Evolutionary conservation across 1,140 invertebrate genomes (phyloP).

Genomic region (Temnothorax nylanderi): DNA sequence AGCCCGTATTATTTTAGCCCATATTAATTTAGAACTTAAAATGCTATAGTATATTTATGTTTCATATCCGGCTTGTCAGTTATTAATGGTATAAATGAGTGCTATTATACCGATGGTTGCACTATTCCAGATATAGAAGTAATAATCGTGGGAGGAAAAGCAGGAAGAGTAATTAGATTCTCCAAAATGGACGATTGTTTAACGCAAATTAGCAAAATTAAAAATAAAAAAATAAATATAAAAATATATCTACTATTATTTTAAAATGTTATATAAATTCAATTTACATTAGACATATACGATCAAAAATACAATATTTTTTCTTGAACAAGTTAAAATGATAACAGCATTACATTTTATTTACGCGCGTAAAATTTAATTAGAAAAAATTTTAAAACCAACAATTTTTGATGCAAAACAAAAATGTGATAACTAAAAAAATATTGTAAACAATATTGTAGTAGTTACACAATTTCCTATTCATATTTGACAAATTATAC

Average conservation of each 20-base stretch:
- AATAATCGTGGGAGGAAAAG: conserved; percentile 29
- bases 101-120: conserved; percentile 25
- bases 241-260: conserved; percentile 5
- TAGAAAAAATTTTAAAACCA: background rate
- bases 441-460: background rate
- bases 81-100: conserved; percentile 56
- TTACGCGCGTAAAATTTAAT: background rate
- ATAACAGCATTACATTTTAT: background rate
- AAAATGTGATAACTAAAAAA: background rate
- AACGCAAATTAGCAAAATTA: background rate
- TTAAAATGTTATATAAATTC: background rate
- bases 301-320: background rate
- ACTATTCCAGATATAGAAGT: conserved; percentile 55
- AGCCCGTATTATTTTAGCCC: background rate
- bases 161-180: conserved; percentile 7
- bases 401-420: background rate
- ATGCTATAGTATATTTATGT: background rate
- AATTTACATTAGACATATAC: background rate
- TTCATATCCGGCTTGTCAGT: background rate
- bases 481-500: background rate
- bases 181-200: conserved; percentile 17
- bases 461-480: background rate
- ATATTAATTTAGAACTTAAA: background rate
- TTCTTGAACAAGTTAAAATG: background rate
- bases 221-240: background rate